These are phyloP conservation scores for Umimayanthus kanabou DNA, from an alignment of 92 coral and sea anemone genomes.

Conservation along the genomic window DNA sequence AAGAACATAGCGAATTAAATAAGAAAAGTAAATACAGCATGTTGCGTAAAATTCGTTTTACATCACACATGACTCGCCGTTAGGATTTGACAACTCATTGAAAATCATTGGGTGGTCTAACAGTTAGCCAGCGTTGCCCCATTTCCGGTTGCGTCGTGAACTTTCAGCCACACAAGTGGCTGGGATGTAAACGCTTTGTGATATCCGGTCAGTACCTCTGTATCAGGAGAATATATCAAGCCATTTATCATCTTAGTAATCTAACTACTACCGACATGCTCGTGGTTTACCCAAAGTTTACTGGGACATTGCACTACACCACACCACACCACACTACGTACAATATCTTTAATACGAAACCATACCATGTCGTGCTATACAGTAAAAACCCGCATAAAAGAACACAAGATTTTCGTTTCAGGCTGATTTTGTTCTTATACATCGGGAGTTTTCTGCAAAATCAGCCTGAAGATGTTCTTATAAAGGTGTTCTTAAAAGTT, in stretches of 20 bases:
- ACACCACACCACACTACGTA: too few species aligned
- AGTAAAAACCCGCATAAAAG: too few species aligned
- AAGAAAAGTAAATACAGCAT: too few species aligned
- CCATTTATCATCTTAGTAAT: neutral
- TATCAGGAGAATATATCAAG: neutral
- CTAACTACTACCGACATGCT: neutral
- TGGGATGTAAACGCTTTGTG: neutral
- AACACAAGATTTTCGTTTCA: too few species aligned
- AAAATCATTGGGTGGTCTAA: neutral
- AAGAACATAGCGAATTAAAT: neutral
- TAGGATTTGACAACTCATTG: neutral
- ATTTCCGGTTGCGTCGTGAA: neutral
- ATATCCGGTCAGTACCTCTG: slow-evolving; percentile 15
- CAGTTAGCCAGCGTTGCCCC: neutral
- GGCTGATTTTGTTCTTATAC: too few species aligned
- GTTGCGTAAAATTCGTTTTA: too few species aligned
- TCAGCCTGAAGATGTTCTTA: too few species aligned
- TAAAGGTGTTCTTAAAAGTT: too few species aligned
- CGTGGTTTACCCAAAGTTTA: neutral
- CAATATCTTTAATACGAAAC: too few species aligned
- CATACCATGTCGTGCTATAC: too few species aligned
- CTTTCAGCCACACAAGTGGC: neutral
- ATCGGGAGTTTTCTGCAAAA: too few species aligned
- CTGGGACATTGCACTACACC: neutral
- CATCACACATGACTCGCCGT: neutral